Base-by-base conservation (phyloP, 1,140 invertebrate species). In the Conus betulinus region DNA sequence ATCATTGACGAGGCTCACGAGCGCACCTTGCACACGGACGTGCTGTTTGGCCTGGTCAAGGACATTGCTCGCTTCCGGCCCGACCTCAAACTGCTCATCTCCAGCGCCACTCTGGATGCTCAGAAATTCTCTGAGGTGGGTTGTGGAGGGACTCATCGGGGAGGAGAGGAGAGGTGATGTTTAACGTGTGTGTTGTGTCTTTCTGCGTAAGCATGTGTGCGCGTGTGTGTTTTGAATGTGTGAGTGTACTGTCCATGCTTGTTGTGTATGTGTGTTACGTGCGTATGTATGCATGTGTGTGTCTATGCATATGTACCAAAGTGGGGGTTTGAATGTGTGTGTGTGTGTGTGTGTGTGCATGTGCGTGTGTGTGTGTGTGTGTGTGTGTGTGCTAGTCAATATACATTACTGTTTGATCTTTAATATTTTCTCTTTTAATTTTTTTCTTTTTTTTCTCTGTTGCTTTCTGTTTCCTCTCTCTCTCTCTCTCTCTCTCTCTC, bases 1-100 rank as follows among this genome's bases (percentile, higher is more conserved):
- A 99, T 99, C 89, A 99, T 99, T 94, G 99, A 99, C 95, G 99
- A 99, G 96, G 99, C 99, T 92, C 99, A 99, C 95, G 99, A 99
- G 95, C 95, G 99, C 79, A 99, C 99, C 0, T 96, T 99, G 10
- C 99, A 99, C 92, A 99, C 99, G 7, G 99, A 99, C 95, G 98
- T 99, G 93, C 96, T 99, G 60, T 99, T 99, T 96, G 99, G 99
- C 39, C 96, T 99, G 74, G 98, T 99, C 0, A 99, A 99, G 96
- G 99, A 99, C 95, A 99, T 99, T 90, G 97, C 98, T 3, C 96
- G 98, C 88, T 99, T 99, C 96, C 96, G 99, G 90, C 97, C 98
- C 0, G 98, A 99, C 95, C 96, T 99, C 25, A 99, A 99, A 96
- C 95, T 99, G 1, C 95, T 99, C 0, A 99, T 99, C 93, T 99